Percentiles rank a stretch among this genome's conserved stretches.
Conservation (phyloP, 2,113 vertebrate genomes). For the Prolemur simus region DNA sequence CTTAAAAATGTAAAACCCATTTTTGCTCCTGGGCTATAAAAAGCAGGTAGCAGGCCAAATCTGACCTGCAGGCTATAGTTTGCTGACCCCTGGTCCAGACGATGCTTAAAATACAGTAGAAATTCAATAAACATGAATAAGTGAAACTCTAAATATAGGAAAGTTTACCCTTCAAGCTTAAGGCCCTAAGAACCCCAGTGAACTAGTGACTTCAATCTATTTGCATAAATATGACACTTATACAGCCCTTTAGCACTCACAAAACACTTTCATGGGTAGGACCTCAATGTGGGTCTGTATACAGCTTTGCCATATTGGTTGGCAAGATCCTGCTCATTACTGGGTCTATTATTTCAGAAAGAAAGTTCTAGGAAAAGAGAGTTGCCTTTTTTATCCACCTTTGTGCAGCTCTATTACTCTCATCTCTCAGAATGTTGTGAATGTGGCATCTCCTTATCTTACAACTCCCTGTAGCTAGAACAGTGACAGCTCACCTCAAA, state of each 20-base stretch:
- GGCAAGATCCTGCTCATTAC: neutral
- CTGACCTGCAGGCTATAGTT: neutral
- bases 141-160: neutral
- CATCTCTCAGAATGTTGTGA: neutral
- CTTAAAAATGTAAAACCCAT: neutral
- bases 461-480: neutral
- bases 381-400: neutral
- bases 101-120: conserved; percentile 13
- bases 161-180: conserved; percentile 21
- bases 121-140: neutral
- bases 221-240: conserved; percentile 9
- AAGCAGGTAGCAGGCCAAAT: neutral
- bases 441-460: neutral
- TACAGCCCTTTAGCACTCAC: neutral
- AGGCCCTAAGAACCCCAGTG: neutral
- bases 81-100: neutral
- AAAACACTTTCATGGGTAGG: neutral
- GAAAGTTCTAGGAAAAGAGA: neutral
- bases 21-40: neutral
- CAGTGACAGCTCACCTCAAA: neutral
- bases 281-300: neutral
- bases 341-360: neutral
- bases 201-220: neutral
- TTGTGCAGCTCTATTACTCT: neutral
- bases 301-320: neutral